Evolutionary conservation across 2,797 vertebrate species (phyloP), one percentile per base, ranked within the genome.

Genomic region (Protosalanx chinensis): DNA sequence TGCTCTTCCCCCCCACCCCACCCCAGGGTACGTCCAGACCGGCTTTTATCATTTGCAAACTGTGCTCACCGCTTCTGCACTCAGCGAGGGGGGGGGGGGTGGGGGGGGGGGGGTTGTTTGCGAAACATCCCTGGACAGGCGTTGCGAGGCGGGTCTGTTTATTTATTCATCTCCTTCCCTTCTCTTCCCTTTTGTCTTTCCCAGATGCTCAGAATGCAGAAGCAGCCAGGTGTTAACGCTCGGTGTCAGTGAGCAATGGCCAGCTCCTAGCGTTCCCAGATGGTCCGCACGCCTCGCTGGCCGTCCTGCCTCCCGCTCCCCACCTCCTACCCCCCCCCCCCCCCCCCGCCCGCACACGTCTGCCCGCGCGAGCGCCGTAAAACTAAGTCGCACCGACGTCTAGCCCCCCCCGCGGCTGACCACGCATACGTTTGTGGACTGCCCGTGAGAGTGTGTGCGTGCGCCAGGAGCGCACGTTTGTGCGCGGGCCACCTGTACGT

Each of bases 31-130:
- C 81, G 76, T 68, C 8, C 69, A 72, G 76, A 84, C 78, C 71
- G 60, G 59, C 81, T 83, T 53, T 79, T 87, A 86, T 83, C 80
- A 85, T 83, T 82, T 77, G 77, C 81, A 76, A 79, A 81, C n/a
- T 79, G 80, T 81, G 76, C 66, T 79, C 82, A 75, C 75, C 75
- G 73, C 51, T 6, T 78, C 82, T 81, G 68, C 82, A 81, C 79
- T 84, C 79, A 75, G 82, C 77, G 71, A 79, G 77, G n/a, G n/a
- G n/a, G n/a, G n/a, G n/a, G n/a, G n/a, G n/a, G n/a, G n/a, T n/a
- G n/a, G n/a, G n/a, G n/a, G n/a, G n/a, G n/a, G n/a, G n/a, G 74
- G 57, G 72, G 75, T 75, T 32, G 82, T 86, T 82, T 67, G 82
- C 72, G 66, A 83, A 74, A 79, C n/a, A 79, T 78, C 75, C 76